Evolutionary conservation across 2,113 vertebrate genomes (phyloP), one percentile per base, ranked within the genome.

Genomic region (Ptilonorhynchus violaceus): DNA sequence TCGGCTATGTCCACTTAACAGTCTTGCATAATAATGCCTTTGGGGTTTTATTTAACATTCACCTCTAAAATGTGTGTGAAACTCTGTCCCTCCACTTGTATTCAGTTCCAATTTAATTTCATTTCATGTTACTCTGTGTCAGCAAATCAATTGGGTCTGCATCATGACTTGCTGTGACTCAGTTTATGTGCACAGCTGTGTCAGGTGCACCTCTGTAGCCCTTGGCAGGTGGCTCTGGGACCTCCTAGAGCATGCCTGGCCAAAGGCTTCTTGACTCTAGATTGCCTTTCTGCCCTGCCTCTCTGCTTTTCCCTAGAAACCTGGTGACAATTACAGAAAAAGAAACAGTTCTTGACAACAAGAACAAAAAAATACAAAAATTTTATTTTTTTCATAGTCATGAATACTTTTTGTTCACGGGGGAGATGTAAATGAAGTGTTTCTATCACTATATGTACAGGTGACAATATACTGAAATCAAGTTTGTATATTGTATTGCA

Each of bases 221-320:
- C 66, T 49, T 20, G 33, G 16, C 24, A 68, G 30, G 44, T n/a
- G 39, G 10, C 19, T 86, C 33, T 64, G 41, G 24, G 41, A 50
- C 22, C 10, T 20, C 0, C 0, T 5, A 47, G 59, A 31, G 4
- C 16, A 13, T 2, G 2, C 19, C 22, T 31, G 20, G 46, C 5
- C 1, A n/a, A n/a, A 24, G 15, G 37, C 15, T 62, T 42, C 33
- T 52, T 62, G 41, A 13, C 18, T 52, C 14, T 41, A 21, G 11
- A 27, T 33, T 68, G 18, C 33, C 31, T 46, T 35, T 63, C n/a
- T 72, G 30, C 5, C 39, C 25, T 49, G 13, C 14, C 8, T 69
- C 22, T 16, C 16, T 58, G 15, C 25, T 49, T 85, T 74, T 73
- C 41, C 11, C 41, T 84, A 44, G 33, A 64, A 85, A 52, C 13